These are phyloP conservation scores for Luehdorfia chinensis DNA, from an alignment of 1,140 invertebrate genomes.

Conservation along the genomic window DNA sequence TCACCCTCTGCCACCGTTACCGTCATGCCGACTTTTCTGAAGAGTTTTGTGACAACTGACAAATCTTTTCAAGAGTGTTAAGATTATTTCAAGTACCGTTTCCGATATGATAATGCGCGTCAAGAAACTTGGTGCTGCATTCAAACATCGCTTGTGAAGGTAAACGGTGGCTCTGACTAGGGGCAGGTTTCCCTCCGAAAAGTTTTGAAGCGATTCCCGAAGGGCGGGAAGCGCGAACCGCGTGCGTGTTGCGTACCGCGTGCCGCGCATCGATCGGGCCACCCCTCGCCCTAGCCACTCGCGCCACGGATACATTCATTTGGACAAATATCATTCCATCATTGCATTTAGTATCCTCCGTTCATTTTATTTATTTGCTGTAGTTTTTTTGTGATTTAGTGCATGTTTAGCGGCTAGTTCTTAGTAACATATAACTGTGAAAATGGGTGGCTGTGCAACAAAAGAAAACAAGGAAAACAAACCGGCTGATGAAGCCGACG, in stretches of 20 bases:
- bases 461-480: slow-evolving; percentile 83
- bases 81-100: slow-evolving; percentile 59
- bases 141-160: slow-evolving; percentile 53
- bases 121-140: slow-evolving; percentile 40
- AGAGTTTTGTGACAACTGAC: slow-evolving; percentile 48
- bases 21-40: slow-evolving; percentile 33
- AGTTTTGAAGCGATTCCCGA: slow-evolving; percentile 66
- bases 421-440: slow-evolving; percentile 52
- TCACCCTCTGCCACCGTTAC: slow-evolving; percentile 19
- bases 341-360: slow-evolving; percentile 72
- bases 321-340: slow-evolving; percentile 73
- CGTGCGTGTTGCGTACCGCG: slow-evolving; percentile 63
- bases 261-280: slow-evolving; percentile 68
- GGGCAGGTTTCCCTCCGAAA: slow-evolving; percentile 67
- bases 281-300: slow-evolving; percentile 64
- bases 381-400: slow-evolving; percentile 77
- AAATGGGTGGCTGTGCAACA: slow-evolving; percentile 84
- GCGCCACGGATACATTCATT: slow-evolving; percentile 67
- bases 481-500: slow-evolving; percentile 78
- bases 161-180: slow-evolving; percentile 41
- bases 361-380: slow-evolving; percentile 75
- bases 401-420: slow-evolving; percentile 74
- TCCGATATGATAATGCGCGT: slow-evolving; percentile 43
- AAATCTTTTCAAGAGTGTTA: slow-evolving; percentile 54
- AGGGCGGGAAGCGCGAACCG: slow-evolving; percentile 67